A percentile compares a stretch with the other conserved stretches of the same genome.
These are phyloP conservation scores for Pithys albifrons DNA, from an alignment of 2,113 vertebrate genomes.

Conservation along the genomic window DNA sequence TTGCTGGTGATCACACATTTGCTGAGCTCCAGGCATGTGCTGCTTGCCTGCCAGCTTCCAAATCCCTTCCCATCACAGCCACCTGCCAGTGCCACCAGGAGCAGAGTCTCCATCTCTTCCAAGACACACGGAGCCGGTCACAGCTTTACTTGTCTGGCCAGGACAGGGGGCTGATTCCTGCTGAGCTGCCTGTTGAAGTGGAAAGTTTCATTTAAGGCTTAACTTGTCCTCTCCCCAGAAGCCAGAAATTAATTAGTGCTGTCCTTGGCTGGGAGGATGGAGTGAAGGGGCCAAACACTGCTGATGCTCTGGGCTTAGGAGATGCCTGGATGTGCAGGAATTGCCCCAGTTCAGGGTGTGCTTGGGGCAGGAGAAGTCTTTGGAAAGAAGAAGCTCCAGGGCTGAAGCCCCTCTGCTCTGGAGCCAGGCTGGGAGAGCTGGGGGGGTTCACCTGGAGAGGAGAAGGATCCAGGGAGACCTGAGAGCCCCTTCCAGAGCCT, in stretches of 20 bases:
- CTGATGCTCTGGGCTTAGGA: neutral
- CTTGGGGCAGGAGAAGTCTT: neutral
- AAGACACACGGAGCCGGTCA: neutral
- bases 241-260: neutral
- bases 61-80: neutral
- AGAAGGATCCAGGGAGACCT: fast-evolving
- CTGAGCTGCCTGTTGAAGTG: neutral
- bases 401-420: neutral
- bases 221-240: neutral
- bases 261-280: neutral
- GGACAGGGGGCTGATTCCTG: neutral
- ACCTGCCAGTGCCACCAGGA: neutral
- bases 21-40: neutral
- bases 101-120: neutral
- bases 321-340: neutral
- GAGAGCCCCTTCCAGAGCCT: fast-evolving
- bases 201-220: slow-evolving; percentile 33
- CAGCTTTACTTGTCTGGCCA: neutral
- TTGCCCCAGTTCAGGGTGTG: neutral
- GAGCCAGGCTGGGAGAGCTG: neutral
- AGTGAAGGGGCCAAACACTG: fast-evolving
- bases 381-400: neutral
- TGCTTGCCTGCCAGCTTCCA: neutral
- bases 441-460: fast-evolving
- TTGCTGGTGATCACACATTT: neutral